These are phyloP conservation scores for Cisticola juncidis DNA, from an alignment of 2,113 vertebrate genomes.

Conservation along the genomic window DNA sequence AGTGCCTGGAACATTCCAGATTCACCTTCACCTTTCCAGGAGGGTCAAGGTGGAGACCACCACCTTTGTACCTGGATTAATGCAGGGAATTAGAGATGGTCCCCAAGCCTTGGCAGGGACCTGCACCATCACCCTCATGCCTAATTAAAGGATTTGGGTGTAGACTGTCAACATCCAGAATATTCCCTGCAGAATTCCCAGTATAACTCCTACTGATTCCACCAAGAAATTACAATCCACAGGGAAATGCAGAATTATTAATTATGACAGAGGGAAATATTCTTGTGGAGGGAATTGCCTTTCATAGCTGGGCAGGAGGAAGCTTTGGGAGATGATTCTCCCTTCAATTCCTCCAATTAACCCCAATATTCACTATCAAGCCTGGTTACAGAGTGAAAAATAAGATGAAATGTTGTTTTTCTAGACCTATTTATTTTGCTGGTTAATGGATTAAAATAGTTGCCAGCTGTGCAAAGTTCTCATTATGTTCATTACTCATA, in stretches of 20 bases:
- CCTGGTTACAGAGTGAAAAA: background rate
- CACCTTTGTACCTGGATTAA: background rate
- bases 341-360: background rate
- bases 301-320: background rate
- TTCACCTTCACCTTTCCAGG: background rate
- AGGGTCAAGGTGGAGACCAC: background rate
- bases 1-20: background rate
- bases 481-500: conserved; percentile 82
- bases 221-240: background rate
- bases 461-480: conserved; percentile 88
- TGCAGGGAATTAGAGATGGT: background rate
- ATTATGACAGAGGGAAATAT: background rate
- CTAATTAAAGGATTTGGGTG: background rate
- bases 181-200: background rate
- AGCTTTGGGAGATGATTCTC: background rate
- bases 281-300: background rate
- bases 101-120: background rate
- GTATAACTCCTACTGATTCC: background rate
- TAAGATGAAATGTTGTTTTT: conserved; percentile 73
- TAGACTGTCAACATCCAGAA: too few species aligned
- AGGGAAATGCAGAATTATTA: background rate
- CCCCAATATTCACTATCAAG: conserved; percentile 47
- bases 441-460: conserved; percentile 88
- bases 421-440: conserved; percentile 84
- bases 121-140: background rate